Evolutionary conservation across 2,797 vertebrate genomes (phyloP).

Genomic region (Lycodopsis pacificus): DNA sequence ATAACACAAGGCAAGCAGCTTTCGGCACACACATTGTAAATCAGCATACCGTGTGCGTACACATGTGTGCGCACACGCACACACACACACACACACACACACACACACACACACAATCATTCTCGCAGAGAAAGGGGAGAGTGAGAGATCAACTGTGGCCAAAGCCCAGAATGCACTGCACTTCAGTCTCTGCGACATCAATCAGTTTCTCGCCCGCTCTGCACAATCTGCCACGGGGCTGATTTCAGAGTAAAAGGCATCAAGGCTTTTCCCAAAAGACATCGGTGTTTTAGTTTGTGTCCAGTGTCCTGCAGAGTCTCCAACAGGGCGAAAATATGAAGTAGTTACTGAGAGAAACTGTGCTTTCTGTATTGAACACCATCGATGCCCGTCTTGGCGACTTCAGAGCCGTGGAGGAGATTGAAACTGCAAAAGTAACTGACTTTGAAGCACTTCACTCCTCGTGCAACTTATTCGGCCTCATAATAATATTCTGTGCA

Average conservation of each 20-base stretch:
- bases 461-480: constrained; percentile 24
- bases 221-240: constrained; percentile 71
- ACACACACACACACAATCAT: too few species aligned
- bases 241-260: constrained; percentile 48
- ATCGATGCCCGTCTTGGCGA: constrained; percentile 4
- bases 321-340: constrained; percentile 4
- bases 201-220: constrained; percentile 64
- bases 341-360: background rate
- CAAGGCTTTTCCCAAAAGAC: constrained; percentile 49
- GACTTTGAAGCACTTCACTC: constrained; percentile 21
- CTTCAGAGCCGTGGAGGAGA: constrained; percentile 5
- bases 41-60: constrained; percentile 31
- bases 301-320: constrained; percentile 33
- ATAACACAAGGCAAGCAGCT: constrained; percentile 48
- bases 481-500: constrained; percentile 8
- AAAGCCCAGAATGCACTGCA: constrained; percentile 79
- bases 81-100: constrained; percentile 23
- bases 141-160: constrained; percentile 72
- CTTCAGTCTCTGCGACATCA: constrained; percentile 69
- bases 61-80: background rate
- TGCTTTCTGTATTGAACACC: background rate
- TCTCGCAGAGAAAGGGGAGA: constrained; percentile 68
- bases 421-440: constrained; percentile 32
- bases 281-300: constrained; percentile 6
- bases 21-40: constrained; percentile 51